Conservation (phyloP, 1,140 invertebrate genomes). For the Palaemon carinicauda region DNA sequence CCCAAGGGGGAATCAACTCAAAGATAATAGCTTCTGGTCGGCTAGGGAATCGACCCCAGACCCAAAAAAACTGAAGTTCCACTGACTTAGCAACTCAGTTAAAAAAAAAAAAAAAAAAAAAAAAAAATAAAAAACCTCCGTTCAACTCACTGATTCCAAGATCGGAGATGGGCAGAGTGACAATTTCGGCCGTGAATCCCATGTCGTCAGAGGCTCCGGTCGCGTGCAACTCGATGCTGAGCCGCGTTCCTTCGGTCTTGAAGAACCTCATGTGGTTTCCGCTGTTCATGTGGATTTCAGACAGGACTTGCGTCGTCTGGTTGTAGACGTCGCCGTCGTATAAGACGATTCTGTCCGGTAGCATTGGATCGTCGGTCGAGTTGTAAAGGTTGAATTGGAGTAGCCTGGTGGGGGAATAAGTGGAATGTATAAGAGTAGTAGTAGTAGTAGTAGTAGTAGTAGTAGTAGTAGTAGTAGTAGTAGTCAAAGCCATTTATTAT, state of each 20-base stretch:
- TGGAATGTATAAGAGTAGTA: background rate
- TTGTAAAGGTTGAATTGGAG: constrained; percentile 95
- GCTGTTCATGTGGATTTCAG: constrained; percentile 74
- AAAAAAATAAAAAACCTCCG: background rate
- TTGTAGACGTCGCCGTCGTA: constrained; percentile 95
- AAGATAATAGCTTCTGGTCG: no score
- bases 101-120: no score
- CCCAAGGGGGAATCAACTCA: no score
- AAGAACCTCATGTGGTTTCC: constrained; percentile 77
- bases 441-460: background rate
- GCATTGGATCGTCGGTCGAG: constrained; percentile 80
- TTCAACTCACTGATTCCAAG: constrained; percentile 76
- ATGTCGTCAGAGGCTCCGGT: constrained; percentile 91
- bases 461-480: background rate
- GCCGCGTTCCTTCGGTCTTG: constrained; percentile 77
- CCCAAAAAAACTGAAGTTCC: no score
- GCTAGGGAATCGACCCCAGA: no score
- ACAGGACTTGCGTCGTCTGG: constrained; percentile 76
- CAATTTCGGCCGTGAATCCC: constrained; percentile 97
- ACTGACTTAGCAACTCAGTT: no score
- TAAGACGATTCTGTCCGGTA: constrained; percentile 83
- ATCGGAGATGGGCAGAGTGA: constrained; percentile 90
- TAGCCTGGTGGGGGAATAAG: constrained; percentile 68
- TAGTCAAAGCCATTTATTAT: background rate
- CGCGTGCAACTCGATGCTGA: constrained; percentile 92